Evolutionary conservation across 2,797 vertebrate genomes (phyloP), one percentile per base, ranked within the genome.

Genomic region (Myiotriccus ornatus): DNA sequence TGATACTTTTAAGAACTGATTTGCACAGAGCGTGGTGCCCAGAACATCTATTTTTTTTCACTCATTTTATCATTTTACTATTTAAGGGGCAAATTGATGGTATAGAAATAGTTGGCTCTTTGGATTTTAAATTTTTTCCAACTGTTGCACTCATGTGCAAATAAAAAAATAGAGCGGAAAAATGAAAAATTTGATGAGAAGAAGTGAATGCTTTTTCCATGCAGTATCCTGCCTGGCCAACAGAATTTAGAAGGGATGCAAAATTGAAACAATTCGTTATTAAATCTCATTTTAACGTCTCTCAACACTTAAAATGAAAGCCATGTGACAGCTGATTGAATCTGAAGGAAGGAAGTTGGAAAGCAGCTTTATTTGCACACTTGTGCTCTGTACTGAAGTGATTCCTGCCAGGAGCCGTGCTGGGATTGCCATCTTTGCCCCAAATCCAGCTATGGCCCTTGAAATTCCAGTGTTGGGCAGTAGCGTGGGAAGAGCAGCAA

Each of bases 1-100:
- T 76, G 87, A 90, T 96, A 97, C 95, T 94, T 94, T 97, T 89
- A 92, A 95, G 95, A 97, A 94, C 92, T 96, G 97, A 97, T 97
- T 98, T 96, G 94, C 93, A 95, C 97, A 97, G 94, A 93, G 63
- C 35, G 81, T 65, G 79, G 85, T 84, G 79, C 65, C 24, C 34
- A 64, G 75, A 77, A 94, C 78, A 89, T 93, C 46, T 90, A 59
- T 92, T 95, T 97, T 92, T 94, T 96, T 59, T 44, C 70, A 34
- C 88, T 81, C 90, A 93, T 96, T 97, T 95, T 91, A 76, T 96
- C 94, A 93, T 96, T 94, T 91, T 87, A 94, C 55, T 95, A 92
- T 94, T 96, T 96, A 95, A 95, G 90, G 93, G 59, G 62, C 70
- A 93, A 96, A 97, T 95, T 89, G 96, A 96, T 96, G 86, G 67